Conservation (phyloP, 2,797 vertebrate species). For the Hyperoplus lanceolatus region DNA sequence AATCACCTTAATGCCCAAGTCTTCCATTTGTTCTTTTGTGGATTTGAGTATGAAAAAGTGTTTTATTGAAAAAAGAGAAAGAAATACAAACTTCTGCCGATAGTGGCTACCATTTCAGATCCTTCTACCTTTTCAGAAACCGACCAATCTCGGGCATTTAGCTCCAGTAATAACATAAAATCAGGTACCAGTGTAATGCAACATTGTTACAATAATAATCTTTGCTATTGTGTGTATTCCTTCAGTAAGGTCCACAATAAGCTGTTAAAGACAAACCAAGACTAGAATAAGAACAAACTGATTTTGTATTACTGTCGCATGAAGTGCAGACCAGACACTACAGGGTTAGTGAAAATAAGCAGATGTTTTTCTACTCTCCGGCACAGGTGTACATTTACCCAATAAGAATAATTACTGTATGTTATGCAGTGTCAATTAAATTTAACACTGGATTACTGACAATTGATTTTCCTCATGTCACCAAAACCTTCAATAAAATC, state of each 20-base stretch:
- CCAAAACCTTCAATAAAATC: neutral
- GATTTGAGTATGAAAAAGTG: neutral
- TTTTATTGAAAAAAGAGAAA: constrained; percentile 3
- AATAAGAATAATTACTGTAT: neutral
- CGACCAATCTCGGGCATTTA: neutral
- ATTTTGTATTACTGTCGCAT: constrained; percentile 33
- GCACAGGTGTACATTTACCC: constrained; percentile 46
- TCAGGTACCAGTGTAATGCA: neutral
- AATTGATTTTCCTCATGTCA: neutral
- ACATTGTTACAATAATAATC: neutral
- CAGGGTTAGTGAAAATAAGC: constrained; percentile 48
- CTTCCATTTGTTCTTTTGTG: neutral
- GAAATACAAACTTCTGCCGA: neutral
- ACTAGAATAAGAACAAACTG: constrained; percentile 26
- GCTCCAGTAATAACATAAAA: neutral
- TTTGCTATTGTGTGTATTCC: neutral
- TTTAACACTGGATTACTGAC: neutral
- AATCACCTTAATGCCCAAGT: neutral
- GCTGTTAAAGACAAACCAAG: neutral
- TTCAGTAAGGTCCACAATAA: constrained; percentile 1
- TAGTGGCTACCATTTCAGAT: neutral
- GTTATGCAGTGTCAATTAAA: neutral
- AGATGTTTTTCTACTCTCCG: constrained; percentile 36
- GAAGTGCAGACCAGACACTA: constrained; percentile 33
- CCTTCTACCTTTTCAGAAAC: neutral